Conservation (phyloP, 1,140 invertebrate species). For the Drosophila mauritiana region DNA sequence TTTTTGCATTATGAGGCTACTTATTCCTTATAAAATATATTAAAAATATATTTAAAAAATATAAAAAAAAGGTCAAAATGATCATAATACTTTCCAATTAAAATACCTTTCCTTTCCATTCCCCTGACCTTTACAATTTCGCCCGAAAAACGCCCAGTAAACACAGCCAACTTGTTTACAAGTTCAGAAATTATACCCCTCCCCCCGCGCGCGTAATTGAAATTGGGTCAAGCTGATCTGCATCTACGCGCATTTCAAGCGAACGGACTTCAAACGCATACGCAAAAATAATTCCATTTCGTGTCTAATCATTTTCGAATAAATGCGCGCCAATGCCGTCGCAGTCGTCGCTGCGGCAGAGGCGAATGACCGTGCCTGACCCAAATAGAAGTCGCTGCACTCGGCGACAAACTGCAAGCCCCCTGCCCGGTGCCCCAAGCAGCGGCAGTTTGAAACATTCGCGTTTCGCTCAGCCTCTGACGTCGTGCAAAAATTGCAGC, state of each 20-base stretch:
- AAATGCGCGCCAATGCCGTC: constrained; percentile 74
- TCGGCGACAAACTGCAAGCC: constrained; percentile 69
- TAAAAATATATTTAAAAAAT: too few relatives aligned
- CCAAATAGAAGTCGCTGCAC: constrained; percentile 85
- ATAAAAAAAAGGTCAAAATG: too few relatives aligned
- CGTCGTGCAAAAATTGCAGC: constrained; percentile 74
- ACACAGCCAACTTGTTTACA: constrained; percentile 17
- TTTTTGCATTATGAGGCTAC: constrained; percentile 13
- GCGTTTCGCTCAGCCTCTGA: constrained; percentile 15
- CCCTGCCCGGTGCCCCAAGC: not conserved
- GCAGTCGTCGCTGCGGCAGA: constrained; percentile 29
- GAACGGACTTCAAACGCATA: constrained; percentile 20
- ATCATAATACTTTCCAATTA: not conserved
- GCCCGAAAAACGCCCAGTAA: not conserved
- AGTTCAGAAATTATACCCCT: constrained; percentile 9
- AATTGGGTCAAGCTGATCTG: constrained; percentile 42
- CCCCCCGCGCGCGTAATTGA: not conserved
- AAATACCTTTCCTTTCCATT: not conserved
- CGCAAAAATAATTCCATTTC: constrained; percentile 37
- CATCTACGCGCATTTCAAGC: constrained; percentile 19
- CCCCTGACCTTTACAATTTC: constrained; percentile 22
- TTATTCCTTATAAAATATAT: too few relatives aligned
- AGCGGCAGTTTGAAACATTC: not conserved
- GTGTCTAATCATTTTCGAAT: constrained; percentile 75
- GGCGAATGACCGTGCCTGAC: constrained; percentile 86